These are phyloP conservation scores for Manis javanica DNA, from an alignment of 2,797 vertebrate species.

Conservation along the genomic window DNA sequence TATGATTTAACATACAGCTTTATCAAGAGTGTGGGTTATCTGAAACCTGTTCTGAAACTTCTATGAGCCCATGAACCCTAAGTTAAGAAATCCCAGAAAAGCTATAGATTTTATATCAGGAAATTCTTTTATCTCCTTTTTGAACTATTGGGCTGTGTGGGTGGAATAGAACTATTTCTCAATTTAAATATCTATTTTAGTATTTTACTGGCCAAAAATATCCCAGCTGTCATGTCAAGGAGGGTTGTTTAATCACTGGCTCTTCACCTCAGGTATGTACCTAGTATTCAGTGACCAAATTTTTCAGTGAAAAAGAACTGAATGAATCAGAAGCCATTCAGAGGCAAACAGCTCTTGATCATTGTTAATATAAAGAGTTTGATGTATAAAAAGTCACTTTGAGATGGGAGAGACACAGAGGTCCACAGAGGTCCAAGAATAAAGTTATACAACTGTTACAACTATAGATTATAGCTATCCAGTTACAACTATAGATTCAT, in stretches of 20 bases:
- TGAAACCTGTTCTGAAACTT: neutral
- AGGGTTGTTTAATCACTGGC: neutral
- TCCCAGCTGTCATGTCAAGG: neutral
- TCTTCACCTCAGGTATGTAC: neutral
- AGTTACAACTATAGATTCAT: neutral
- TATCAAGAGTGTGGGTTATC: neutral
- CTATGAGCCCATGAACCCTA: neutral
- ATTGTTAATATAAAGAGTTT: neutral
- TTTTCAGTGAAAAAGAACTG: neutral
- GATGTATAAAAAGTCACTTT: neutral
- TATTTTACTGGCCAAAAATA: neutral
- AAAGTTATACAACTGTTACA: neutral
- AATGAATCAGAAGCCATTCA: neutral
- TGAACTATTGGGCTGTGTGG: neutral
- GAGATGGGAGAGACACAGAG: neutral
- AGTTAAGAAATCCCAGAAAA: neutral
- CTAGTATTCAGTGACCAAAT: neutral
- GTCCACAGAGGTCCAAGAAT: too few relatives aligned
- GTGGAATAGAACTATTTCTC: neutral
- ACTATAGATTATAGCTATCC: neutral
- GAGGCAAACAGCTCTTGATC: fast-evolving
- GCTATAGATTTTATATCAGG: neutral
- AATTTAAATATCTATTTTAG: neutral
- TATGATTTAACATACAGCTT: neutral
- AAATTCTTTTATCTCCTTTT: neutral